Percentiles rank a stretch among this genome's conserved stretches.
These are phyloP conservation scores for Muntiacus muntjak DNA, from an alignment of 2,113 vertebrate species.

Conservation along the genomic window DNA sequence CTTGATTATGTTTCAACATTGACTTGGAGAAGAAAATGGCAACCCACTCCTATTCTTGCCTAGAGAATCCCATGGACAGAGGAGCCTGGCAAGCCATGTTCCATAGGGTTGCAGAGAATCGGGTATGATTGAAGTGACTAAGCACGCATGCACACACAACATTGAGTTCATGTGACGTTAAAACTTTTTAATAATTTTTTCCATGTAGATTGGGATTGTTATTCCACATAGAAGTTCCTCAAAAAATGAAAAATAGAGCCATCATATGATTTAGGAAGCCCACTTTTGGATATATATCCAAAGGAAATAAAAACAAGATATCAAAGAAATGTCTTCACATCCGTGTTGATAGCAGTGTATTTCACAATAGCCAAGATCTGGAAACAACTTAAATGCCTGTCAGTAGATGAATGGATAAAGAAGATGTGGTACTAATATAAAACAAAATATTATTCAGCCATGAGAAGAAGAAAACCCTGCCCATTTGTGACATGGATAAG, in stretches of 20 bases:
- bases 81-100: background rate
- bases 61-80: background rate
- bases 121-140: background rate
- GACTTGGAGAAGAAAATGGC: background rate
- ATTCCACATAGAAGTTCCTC: background rate
- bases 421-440: background rate
- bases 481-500: background rate
- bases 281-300: background rate
- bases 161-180: background rate
- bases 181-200: background rate
- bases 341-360: background rate
- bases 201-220: background rate
- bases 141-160: background rate
- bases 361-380: background rate
- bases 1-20: background rate
- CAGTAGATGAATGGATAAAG: background rate
- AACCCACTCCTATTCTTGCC: background rate
- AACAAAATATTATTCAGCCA: background rate
- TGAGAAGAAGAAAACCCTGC: background rate
- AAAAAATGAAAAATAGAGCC: background rate
- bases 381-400: background rate
- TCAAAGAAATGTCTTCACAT: background rate
- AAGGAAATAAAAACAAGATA: background rate
- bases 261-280: background rate
- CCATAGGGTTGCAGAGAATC: background rate